Evolutionary conservation across 2,888 invertebrate species (phyloP).

Genomic region (Onthophagus sagittarius): DNA sequence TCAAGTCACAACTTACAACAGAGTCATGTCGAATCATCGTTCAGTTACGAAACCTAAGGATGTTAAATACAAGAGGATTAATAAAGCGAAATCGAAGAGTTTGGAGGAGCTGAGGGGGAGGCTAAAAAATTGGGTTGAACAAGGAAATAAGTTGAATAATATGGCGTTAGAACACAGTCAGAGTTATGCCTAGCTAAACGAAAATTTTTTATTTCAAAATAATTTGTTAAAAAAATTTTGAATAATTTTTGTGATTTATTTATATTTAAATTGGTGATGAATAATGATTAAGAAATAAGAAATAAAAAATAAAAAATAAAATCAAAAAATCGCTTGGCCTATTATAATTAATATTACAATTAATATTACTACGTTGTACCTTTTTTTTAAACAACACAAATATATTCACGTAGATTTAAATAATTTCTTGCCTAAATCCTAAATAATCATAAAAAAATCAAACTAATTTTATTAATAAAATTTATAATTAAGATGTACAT

Average conservation of each 20-base stretch:
- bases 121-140: constrained; percentile 82
- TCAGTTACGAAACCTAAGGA: constrained; percentile 89
- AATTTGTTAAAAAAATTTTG: not conserved
- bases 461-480: not conserved
- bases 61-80: constrained; percentile 86
- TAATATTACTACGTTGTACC: not conserved
- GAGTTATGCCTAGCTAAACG: constrained; percentile 42
- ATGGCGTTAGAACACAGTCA: constrained; percentile 64
- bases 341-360: not conserved
- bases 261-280: not conserved
- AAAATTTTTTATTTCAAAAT: not conserved
- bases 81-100: constrained; percentile 86
- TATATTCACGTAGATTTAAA: not conserved
- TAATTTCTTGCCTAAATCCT: not conserved
- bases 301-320: no score
- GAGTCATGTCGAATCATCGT: constrained; percentile 87
- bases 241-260: not conserved
- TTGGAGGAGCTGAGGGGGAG: constrained; percentile 78
- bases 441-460: not conserved
- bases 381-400: not conserved
- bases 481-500: not conserved
- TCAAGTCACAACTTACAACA: constrained; percentile 65
- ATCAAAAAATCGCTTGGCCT: not conserved
- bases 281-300: no score
- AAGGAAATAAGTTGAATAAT: constrained; percentile 66